Conservation (phyloP, 2,888 invertebrate genomes). For the Vesta saturnalis region DNA sequence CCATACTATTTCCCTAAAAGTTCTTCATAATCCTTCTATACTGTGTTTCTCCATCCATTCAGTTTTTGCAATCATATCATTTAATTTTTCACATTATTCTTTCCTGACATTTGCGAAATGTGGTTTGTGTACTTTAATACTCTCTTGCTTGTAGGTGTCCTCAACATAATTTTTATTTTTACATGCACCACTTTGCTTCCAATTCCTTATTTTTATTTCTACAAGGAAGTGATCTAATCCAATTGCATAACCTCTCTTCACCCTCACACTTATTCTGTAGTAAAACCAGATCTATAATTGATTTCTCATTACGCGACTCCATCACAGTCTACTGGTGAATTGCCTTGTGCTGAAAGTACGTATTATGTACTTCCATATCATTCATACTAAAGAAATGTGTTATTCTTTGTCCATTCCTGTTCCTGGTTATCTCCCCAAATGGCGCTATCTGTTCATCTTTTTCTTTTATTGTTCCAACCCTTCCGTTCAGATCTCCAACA, state of each 20-base stretch:
- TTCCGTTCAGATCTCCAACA: slow-evolving; percentile 7
- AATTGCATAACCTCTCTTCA: background rate
- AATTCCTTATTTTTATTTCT: background rate
- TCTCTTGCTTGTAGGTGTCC: background rate
- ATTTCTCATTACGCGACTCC: background rate
- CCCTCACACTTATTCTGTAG: background rate
- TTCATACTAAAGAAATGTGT: background rate
- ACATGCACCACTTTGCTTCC: background rate
- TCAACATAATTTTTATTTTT: background rate
- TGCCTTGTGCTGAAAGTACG: slow-evolving; percentile 3
- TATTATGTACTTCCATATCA: background rate
- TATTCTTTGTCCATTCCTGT: background rate
- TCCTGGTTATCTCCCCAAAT: background rate
- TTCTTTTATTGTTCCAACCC: background rate
- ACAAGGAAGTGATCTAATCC: background rate
- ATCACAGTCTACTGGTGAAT: background rate
- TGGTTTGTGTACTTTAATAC: background rate
- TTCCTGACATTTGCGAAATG: background rate
- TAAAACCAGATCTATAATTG: no score
- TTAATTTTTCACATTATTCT: background rate
- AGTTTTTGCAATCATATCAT: no score
- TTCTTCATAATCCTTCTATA: background rate
- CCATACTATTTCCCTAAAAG: background rate
- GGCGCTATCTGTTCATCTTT: background rate
- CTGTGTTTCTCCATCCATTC: background rate